Evolutionary conservation across 2,797 vertebrate genomes (phyloP).

Genomic region (Phrynocephalus forsythii): DNA sequence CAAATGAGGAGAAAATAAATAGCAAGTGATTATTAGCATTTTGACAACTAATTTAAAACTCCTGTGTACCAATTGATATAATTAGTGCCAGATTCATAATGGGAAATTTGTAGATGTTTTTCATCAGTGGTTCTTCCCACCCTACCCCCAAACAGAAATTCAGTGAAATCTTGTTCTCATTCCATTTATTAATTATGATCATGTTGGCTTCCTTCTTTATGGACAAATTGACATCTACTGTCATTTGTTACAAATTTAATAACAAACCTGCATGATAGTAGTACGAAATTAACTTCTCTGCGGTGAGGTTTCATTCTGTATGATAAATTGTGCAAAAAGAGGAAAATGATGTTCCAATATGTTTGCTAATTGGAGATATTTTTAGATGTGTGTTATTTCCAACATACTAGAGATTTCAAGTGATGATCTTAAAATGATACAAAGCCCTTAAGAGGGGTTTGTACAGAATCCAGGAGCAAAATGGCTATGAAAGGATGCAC

Average conservation of each 20-base stretch:
- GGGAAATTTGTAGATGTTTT: conserved; percentile 1
- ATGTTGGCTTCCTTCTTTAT: conserved; percentile 31
- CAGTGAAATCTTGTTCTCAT: not conserved
- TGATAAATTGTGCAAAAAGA: conserved; percentile 7
- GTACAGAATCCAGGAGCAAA: not conserved
- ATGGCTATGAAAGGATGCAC: not conserved
- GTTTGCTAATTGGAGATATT: conserved; percentile 27
- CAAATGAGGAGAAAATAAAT: not conserved
- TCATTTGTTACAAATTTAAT: conserved; percentile 39
- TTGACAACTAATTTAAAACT: not conserved
- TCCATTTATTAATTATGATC: conserved; percentile 32
- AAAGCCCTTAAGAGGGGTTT: not conserved
- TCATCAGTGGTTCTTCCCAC: not conserved
- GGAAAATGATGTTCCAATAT: conserved; percentile 19
- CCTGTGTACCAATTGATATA: not conserved
- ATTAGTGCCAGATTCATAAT: not conserved
- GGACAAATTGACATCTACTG: conserved; percentile 25
- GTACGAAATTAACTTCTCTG: conserved; percentile 22
- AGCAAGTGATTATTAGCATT: not conserved
- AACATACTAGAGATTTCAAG: not conserved
- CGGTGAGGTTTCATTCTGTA: conserved; percentile 20
- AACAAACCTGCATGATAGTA: not conserved
- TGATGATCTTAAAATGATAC: fast-evolving
- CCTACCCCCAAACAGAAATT: not conserved
- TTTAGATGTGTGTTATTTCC: conserved; percentile 26